Conservation (phyloP, 2,888 invertebrate genomes). For the Tenthredo livida region DNA sequence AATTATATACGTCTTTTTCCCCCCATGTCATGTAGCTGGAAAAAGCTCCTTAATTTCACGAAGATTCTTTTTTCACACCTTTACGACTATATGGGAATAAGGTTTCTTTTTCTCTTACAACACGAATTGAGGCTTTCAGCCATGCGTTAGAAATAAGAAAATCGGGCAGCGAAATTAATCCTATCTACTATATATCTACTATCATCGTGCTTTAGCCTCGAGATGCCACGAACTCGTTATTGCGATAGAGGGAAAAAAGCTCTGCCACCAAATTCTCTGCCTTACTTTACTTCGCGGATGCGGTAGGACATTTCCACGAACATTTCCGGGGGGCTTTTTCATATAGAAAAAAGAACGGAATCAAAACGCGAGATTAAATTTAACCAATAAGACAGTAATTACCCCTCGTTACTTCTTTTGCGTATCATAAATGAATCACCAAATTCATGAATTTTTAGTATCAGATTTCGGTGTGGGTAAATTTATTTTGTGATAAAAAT, state of each 20-base stretch:
- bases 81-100: background rate
- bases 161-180: conserved; percentile 1
- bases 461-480: background rate
- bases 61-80: background rate
- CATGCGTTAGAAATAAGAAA: background rate
- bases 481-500: background rate
- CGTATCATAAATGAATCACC: background rate
- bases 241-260: background rate
- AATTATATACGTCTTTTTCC: background rate
- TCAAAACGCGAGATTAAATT: background rate
- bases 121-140: background rate
- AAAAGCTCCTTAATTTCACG: background rate
- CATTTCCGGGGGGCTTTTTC: background rate
- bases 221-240: conserved; percentile 4
- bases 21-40: background rate
- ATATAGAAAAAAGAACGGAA: background rate
- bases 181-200: conserved; percentile 3
- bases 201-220: background rate
- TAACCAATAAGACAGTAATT: background rate
- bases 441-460: background rate
- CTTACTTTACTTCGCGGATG: background rate
- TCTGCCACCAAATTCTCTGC: background rate
- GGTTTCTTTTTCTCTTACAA: background rate
- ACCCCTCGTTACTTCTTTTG: background rate
- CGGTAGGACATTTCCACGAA: background rate